phyloP scores from a whole-genome alignment of 2,797 vertebrate species.

The Cryptoblepharus egeriae region DNA sequence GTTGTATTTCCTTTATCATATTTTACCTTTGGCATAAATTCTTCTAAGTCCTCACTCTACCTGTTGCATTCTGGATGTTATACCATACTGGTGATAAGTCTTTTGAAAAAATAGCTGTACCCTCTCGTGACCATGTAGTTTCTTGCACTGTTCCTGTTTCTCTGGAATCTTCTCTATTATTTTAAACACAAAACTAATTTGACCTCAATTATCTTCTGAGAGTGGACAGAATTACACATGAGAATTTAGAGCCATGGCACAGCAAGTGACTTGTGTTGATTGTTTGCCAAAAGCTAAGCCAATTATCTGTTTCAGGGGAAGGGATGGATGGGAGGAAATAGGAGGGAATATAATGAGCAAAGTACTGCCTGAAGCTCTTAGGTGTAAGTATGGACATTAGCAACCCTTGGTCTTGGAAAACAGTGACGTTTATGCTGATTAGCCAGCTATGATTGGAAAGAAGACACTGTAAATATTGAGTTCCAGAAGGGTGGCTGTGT shows the following conservation, averaged over 20 bases:
- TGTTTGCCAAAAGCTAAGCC: constrained; percentile 5
- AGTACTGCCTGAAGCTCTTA: background rate
- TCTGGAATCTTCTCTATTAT: constrained; percentile 10
- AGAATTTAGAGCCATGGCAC: constrained; percentile 31
- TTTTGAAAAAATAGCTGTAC: too few relatives aligned
- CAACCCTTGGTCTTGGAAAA: background rate
- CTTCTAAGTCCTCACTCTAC: too few relatives aligned
- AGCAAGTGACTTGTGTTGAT: constrained; percentile 1
- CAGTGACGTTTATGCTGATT: background rate
- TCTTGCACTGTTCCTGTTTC: constrained; percentile 7
- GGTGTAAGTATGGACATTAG: background rate
- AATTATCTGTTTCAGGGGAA: background rate
- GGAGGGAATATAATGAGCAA: background rate
- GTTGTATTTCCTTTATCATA: too few relatives aligned
- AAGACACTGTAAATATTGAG: background rate
- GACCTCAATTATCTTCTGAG: constrained; percentile 8
- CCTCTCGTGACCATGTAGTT: background rate
- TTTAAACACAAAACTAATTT: background rate
- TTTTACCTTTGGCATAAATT: too few relatives aligned
- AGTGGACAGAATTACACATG: constrained; percentile 3
- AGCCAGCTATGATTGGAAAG: background rate
- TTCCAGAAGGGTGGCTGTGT: too few relatives aligned
- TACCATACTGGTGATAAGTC: too few relatives aligned
- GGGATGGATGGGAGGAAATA: background rate
- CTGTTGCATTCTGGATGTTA: too few relatives aligned